phyloP scores from a whole-genome alignment of 2,888 invertebrate species.

The Mesorhabditis belari region DNA sequence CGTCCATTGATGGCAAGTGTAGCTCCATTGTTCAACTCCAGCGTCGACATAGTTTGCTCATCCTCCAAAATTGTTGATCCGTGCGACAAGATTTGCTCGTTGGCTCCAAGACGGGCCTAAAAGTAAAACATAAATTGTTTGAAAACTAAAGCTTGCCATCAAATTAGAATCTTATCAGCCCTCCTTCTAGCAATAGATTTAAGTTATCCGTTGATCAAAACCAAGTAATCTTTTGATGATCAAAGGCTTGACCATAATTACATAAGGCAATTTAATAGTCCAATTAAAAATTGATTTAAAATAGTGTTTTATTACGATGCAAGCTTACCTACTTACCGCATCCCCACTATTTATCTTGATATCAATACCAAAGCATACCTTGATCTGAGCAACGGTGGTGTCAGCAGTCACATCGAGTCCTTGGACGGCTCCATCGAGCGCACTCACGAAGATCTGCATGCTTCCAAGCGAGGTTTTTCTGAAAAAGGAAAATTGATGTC shows the following conservation, averaged over 20 bases:
- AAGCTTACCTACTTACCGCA: too few relatives aligned
- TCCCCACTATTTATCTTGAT: too few relatives aligned
- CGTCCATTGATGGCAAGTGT: conserved; percentile 43
- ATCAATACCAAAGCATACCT: conserved; percentile 21
- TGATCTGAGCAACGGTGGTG: conserved; percentile 38
- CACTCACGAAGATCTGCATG: conserved; percentile 48
- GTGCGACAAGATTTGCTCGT: conserved; percentile 22
- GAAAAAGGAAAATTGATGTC: background rate
- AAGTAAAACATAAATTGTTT: conserved; percentile 1
- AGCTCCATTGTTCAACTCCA: conserved; percentile 33
- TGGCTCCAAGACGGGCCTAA: conserved; percentile 36
- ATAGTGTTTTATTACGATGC: too few relatives aligned
- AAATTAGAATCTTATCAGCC: too few relatives aligned
- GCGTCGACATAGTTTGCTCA: conserved; percentile 28
- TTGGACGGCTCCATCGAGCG: conserved; percentile 38
- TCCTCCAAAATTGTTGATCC: conserved; percentile 38
- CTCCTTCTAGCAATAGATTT: too few relatives aligned
- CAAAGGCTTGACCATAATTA: background rate
- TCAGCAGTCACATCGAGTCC: conserved; percentile 37
- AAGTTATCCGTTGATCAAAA: too few relatives aligned
- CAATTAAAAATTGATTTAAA: conserved; percentile 3
- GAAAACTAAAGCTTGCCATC: too few relatives aligned
- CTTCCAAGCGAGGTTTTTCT: conserved; percentile 5
- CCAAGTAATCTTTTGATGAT: too few relatives aligned
- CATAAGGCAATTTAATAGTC: conserved; percentile 1